Evolutionary conservation across 2,113 vertebrate species (phyloP).

Genomic region (Boulengeromyrus knoepffleri): DNA sequence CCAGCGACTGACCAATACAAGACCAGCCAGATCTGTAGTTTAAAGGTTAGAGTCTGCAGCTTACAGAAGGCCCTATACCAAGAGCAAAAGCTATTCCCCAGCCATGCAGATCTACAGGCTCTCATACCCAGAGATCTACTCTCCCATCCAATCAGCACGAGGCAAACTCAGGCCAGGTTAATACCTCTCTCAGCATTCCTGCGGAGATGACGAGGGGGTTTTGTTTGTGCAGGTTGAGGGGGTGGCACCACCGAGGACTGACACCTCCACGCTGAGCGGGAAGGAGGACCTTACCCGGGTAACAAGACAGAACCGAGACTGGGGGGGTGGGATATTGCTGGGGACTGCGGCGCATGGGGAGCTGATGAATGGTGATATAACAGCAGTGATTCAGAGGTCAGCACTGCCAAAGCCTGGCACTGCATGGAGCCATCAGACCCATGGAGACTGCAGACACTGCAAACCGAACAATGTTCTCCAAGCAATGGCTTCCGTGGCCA

Average conservation of each 20-base stretch:
- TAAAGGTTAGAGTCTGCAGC: neutral
- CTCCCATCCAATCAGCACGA: neutral
- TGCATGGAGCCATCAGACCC: conserved; percentile 6
- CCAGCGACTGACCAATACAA: neutral
- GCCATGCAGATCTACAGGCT: neutral
- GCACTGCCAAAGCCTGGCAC: conserved; percentile 7
- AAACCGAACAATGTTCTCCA: neutral
- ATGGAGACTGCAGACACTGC: neutral
- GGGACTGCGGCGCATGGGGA: neutral
- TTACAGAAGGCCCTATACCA: neutral
- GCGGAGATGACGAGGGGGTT: neutral
- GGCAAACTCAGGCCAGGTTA: neutral
- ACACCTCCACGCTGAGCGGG: neutral
- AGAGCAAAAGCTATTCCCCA: neutral
- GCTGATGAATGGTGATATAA: conserved; percentile 44
- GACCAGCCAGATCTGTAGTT: neutral
- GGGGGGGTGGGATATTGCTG: conserved; percentile 24
- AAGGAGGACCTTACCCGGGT: conserved; percentile 49
- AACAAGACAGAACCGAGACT: conserved; percentile 54
- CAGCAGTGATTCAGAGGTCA: conserved; percentile 43
- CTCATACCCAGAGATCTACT: neutral
- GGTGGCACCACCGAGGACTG: neutral
- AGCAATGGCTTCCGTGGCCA: neutral
- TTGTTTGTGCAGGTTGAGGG: neutral
- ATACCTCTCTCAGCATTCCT: neutral